Evolutionary conservation across 2,113 vertebrate genomes (phyloP), one percentile per base, ranked within the genome.

Genomic region (Heterocephalus glaber): DNA sequence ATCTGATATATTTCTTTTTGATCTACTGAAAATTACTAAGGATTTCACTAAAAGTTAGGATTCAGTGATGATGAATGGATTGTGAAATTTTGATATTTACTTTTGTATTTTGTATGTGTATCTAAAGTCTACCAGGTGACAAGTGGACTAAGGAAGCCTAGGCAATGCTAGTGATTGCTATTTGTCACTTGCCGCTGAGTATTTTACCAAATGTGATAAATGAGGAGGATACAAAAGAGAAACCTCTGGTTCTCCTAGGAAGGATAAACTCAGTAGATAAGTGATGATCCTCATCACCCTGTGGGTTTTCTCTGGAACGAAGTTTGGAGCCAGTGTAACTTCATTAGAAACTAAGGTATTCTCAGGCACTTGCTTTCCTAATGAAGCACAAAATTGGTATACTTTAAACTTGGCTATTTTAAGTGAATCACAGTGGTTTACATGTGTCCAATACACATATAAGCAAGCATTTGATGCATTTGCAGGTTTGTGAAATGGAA

Each of bases 181-280:
- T 92, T 95, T 95, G 87, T 96, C 90, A 89, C 44, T 80, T 81
- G 49, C 5, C 38, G 35, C 38, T 86, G 56, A 93, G 38, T 79
- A 44, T 56, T 95, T 96, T 74, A 41, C 41, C 61, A 90, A 97
- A 96, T 83, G 66, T 97, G 93, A 97, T 95, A 49, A 92, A 96
- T 94, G 93, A 93, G 35, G 41, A 12, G 49, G 60, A 88, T 60
- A 86, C n/a, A 54, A 83, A 86, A 44, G 28, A 92, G 84, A 83
- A 65, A n/a, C 74, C 41, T 94, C 3, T 2, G 7, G 68, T 81
- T 89, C 68, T 96, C 86, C 16, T 52, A 58, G 77, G 90, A 12
- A 92, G 17, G 9, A 80, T 79, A 65, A 70, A 30, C 49, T 90
- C 77, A 11, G 44, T 44, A 85, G 61, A 35, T 90, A 94, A 95